Conservation (phyloP, 2,888 invertebrate genomes). For the Apodemia zela region DNA sequence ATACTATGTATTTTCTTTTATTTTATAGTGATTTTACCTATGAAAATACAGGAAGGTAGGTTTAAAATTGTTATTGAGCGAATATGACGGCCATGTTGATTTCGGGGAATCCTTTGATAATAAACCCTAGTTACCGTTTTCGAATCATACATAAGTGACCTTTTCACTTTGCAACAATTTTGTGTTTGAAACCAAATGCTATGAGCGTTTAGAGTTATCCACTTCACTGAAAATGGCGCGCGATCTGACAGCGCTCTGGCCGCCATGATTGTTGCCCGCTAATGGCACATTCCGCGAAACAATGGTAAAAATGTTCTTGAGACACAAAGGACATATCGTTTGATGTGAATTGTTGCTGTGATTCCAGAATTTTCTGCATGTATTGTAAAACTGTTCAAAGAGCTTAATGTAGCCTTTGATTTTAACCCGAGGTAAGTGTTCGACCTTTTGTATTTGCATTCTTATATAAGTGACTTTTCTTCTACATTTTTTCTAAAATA, state of each 20-base stretch:
- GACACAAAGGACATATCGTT: slow-evolving; percentile 66
- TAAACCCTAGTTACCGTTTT: slow-evolving; percentile 4
- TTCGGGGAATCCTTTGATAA: not conserved
- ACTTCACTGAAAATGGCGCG: slow-evolving; percentile 58
- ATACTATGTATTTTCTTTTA: too few species aligned
- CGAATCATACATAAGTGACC: slow-evolving; percentile 23
- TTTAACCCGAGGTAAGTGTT: slow-evolving; percentile 24
- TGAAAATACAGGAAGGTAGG: too few species aligned
- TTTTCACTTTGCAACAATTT: slow-evolving; percentile 24
- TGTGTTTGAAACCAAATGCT: slow-evolving; percentile 23
- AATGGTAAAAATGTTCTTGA: slow-evolving; percentile 60
- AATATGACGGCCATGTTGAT: not conserved
- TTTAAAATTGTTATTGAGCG: not conserved
- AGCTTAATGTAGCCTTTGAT: slow-evolving; percentile 35
- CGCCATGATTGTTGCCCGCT: slow-evolving; percentile 66
- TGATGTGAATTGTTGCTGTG: slow-evolving; percentile 61
- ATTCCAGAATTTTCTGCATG: slow-evolving; percentile 37
- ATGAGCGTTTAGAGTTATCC: slow-evolving; percentile 35
- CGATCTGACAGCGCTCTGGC: slow-evolving; percentile 63
- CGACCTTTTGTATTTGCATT: slow-evolving; percentile 12
- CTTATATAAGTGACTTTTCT: not conserved
- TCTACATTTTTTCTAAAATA: not conserved
- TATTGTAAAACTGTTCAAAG: slow-evolving; percentile 31
- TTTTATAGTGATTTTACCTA: too few species aligned
- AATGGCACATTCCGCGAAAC: slow-evolving; percentile 66